A percentile compares a stretch with the other conserved stretches of the same genome.
phyloP scores from a whole-genome alignment of 1,140 invertebrate genomes.

The Oedothorax gibbosus region DNA sequence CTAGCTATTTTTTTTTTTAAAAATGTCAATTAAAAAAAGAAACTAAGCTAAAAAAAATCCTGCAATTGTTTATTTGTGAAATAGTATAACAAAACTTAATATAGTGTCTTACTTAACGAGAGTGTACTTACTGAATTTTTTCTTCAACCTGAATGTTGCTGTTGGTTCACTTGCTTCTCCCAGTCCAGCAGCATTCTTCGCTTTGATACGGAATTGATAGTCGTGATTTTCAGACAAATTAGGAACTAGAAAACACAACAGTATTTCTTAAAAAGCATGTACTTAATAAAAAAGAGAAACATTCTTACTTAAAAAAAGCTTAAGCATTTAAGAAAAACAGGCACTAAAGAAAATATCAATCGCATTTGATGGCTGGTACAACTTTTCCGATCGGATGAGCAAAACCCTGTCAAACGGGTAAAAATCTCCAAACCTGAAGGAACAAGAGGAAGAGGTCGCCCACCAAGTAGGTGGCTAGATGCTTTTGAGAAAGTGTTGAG shows the following conservation, averaged over 20 bases:
- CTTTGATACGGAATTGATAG: constrained; percentile 94
- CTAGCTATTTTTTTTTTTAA: too few relatives aligned
- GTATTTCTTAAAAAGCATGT: neutral
- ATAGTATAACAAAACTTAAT: neutral
- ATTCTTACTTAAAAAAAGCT: neutral
- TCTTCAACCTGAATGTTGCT: constrained; percentile 53
- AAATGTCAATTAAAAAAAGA: too few relatives aligned
- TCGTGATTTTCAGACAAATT: constrained; percentile 71
- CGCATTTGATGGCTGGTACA: too few relatives aligned
- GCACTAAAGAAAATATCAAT: too few relatives aligned
- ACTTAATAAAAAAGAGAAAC: neutral
- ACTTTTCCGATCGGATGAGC: too few relatives aligned
- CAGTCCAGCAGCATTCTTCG: constrained; percentile 96
- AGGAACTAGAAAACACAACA: constrained; percentile 30
- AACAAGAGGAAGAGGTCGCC: too few relatives aligned
- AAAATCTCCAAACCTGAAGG: too few relatives aligned
- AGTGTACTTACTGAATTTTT: constrained; percentile 55
- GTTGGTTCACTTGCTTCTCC: constrained; percentile 82
- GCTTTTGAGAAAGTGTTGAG: too few relatives aligned
- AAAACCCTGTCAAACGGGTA: too few relatives aligned
- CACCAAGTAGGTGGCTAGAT: too few relatives aligned
- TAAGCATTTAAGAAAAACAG: neutral
- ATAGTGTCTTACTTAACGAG: neutral
- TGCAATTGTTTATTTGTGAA: neutral
- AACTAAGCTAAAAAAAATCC: too few relatives aligned